Conservation (phyloP, 2,888 invertebrate genomes). For the Thyatira batis region DNA sequence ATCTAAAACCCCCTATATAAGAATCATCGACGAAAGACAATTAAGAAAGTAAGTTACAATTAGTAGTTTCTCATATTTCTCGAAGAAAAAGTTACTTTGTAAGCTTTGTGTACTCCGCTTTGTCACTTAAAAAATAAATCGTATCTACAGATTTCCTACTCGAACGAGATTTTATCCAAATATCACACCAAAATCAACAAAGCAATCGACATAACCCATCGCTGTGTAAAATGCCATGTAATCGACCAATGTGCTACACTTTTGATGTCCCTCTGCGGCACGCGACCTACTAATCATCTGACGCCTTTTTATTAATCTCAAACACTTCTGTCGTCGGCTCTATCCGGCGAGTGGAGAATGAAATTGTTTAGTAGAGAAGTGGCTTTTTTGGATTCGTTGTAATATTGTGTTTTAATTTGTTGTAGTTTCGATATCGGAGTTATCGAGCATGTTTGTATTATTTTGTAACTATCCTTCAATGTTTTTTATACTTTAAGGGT, state of each 20-base stretch:
- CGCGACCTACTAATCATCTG: conserved; percentile 39
- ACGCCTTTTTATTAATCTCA: conserved; percentile 46
- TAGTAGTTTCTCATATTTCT: too few relatives aligned
- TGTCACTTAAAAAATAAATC: too few relatives aligned
- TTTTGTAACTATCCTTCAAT: too few relatives aligned
- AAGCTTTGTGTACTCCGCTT: too few relatives aligned
- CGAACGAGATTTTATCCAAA: conserved; percentile 16
- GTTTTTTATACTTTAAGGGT: too few relatives aligned
- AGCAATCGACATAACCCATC: conserved; percentile 21
- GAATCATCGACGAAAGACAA: too few relatives aligned
- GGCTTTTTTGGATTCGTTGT: background rate
- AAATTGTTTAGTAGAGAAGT: conserved; percentile 9
- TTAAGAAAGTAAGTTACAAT: too few relatives aligned
- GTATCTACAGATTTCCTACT: background rate
- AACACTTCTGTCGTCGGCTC: conserved; percentile 28
- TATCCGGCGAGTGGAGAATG: background rate
- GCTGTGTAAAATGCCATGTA: conserved; percentile 26
- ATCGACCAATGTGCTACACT: conserved; percentile 17
- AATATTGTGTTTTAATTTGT: background rate
- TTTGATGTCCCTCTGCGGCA: conserved; percentile 38
- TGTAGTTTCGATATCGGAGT: background rate
- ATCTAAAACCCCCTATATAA: too few relatives aligned
- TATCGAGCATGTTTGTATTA: background rate
- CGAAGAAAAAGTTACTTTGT: too few relatives aligned
- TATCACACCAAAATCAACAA: conserved; percentile 32